A percentile compares a stretch with the other conserved stretches of the same genome.
Evolutionary conservation across 2,113 vertebrate species (phyloP).

Genomic region (Pollimyrus isidori): DNA sequence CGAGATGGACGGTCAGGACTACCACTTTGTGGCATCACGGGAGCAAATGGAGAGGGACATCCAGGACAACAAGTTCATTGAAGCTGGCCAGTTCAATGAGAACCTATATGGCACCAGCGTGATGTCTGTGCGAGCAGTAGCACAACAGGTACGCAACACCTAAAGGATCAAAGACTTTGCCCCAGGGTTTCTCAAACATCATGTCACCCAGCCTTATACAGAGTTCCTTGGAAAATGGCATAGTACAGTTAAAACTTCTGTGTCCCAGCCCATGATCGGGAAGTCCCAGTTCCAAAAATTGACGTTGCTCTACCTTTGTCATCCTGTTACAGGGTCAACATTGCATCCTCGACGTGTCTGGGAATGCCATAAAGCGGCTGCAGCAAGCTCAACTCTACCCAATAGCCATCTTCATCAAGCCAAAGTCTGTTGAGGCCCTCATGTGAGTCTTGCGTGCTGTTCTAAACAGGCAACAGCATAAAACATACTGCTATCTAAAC

Average conservation of each 20-base stretch:
- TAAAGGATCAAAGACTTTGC: background rate
- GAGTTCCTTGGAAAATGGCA: background rate
- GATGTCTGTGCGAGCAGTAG: slow-evolving; percentile 91
- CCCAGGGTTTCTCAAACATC: background rate
- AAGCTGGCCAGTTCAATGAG: slow-evolving; percentile 96
- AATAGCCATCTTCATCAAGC: slow-evolving; percentile 98
- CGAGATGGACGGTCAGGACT: slow-evolving; percentile 93
- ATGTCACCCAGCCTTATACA: background rate
- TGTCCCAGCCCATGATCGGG: background rate
- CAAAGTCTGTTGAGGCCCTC: slow-evolving; percentile 95
- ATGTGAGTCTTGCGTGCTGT: slow-evolving; percentile 72
- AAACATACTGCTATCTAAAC: background rate
- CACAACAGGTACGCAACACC: slow-evolving; percentile 74
- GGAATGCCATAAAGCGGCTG: slow-evolving; percentile 97
- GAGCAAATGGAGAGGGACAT: slow-evolving; percentile 99
- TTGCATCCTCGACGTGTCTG: slow-evolving; percentile 97
- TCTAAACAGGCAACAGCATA: background rate
- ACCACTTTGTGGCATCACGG: slow-evolving; percentile 87
- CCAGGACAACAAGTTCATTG: slow-evolving; percentile 98
- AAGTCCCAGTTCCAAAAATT: background rate
- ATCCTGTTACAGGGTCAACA: slow-evolving; percentile 78
- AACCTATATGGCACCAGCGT: slow-evolving; percentile 97
- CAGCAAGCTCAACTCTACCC: slow-evolving; percentile 98
- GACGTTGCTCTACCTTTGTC: slow-evolving; percentile 3
- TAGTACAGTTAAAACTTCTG: background rate